Evolutionary conservation across 1,140 invertebrate genomes (phyloP).

Genomic region (Ceratosolen fusciceps): DNA sequence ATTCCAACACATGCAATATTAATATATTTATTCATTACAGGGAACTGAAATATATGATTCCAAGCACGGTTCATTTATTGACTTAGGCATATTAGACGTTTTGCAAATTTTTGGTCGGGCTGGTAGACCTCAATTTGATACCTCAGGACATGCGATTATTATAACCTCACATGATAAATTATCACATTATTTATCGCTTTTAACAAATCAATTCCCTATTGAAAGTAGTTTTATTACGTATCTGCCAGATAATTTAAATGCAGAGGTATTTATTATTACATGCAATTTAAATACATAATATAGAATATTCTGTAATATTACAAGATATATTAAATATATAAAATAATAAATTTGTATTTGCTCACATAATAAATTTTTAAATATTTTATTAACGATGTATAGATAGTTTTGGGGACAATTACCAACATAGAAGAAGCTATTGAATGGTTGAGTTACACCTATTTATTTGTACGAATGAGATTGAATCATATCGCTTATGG

Average conservation of each 20-base stretch:
- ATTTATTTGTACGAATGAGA: constrained; percentile 94
- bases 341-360: too few species aligned
- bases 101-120: constrained; percentile 99
- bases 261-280: constrained; percentile 80
- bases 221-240: constrained; percentile 96
- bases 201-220: constrained; percentile 98
- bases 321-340: neutral
- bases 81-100: constrained; percentile 97
- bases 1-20: neutral
- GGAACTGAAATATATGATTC: constrained; percentile 99
- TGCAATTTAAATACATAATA: neutral
- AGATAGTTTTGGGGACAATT: constrained; percentile 94
- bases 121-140: constrained; percentile 94
- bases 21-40: constrained; percentile 65
- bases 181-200: constrained; percentile 91
- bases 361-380: neutral
- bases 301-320: neutral
- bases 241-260: constrained; percentile 97
- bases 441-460: constrained; percentile 98
- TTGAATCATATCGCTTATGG: constrained; percentile 95
- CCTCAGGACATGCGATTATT: constrained; percentile 93
- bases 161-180: constrained; percentile 96
- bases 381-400: constrained; percentile 40
- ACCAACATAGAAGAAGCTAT: constrained; percentile 96
- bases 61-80: constrained; percentile 93